Evolutionary conservation across 2,797 vertebrate species (phyloP).

Genomic region (Ibycter americanus): DNA sequence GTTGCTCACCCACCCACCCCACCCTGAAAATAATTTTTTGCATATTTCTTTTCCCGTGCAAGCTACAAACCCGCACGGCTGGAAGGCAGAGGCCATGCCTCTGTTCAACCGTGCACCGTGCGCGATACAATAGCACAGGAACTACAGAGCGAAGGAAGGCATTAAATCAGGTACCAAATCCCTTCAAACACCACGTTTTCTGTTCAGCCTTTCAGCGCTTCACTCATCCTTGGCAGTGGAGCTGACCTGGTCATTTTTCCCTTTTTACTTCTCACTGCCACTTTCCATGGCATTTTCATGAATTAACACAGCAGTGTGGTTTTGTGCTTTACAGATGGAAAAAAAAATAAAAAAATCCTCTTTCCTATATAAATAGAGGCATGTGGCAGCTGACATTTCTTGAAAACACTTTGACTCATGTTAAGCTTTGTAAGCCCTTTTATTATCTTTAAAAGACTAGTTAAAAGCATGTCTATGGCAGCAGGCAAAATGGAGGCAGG

Average conservation of each 20-base stretch:
- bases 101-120: neutral
- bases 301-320: slow-evolving; percentile 50
- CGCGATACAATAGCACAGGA: neutral
- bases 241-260: slow-evolving; percentile 46
- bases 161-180: neutral
- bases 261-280: neutral
- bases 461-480: neutral
- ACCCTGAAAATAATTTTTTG: neutral
- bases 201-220: slow-evolving; percentile 23
- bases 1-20: neutral
- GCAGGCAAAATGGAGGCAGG: neutral
- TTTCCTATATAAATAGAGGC: slow-evolving; percentile 41
- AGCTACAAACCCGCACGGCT: neutral
- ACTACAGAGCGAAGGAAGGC: neutral
- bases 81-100: neutral
- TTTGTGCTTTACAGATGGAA: slow-evolving; percentile 28
- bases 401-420: slow-evolving; percentile 55
- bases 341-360: neutral
- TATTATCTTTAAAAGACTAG: slow-evolving; percentile 44
- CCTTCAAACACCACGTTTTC: slow-evolving; percentile 24
- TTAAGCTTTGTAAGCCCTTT: slow-evolving; percentile 53
- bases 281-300: slow-evolving; percentile 34
- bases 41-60: neutral
- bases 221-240: slow-evolving; percentile 30
- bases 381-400: slow-evolving; percentile 49